Evolutionary conservation across 2,888 invertebrate species (phyloP), one percentile per base, ranked within the genome.

Genomic region (Tenthredo mesomela): DNA sequence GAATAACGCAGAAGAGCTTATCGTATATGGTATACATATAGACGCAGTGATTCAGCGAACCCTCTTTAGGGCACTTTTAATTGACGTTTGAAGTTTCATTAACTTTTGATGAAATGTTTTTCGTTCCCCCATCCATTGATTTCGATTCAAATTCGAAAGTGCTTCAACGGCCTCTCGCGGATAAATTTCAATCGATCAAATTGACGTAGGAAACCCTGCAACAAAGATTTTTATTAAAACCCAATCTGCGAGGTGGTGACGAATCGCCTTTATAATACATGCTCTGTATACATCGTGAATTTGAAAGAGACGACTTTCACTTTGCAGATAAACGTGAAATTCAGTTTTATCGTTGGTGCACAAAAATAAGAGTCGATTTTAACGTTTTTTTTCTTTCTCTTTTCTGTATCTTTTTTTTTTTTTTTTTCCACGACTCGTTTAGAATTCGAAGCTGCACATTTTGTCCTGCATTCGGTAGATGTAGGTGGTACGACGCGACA

Each of bases 161-260:
- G 25, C 77, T 80, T 61, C 61, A 80, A 61, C 58, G 61, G 80
- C 80, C n/a, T 80, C 80, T 61, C 40, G 50, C 61, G n/a, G 61
- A 88, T 88, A 87, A 84, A 71, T 87, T 86, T 88, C 75, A 85
- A 87, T 87, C 87, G 86, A 87, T 88, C 88, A 86, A 85, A 80
- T 73, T 61, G 78, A 65, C 77, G 61, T 58, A 2, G 71, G 85
- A 70, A 73, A 47, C 58, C 67, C 50, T 33, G 73, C 50, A 21
- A 77, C 82, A 29, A 50, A 54, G 54, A 82, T 40, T 82, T 67
- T 70, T 33, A 82, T 82, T 82, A 67, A 82, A 82, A 82, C 67
- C 1, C 82, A 67, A 47, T 67, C 50, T 33, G 43, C 82, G 82
- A 61, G 12, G 40, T 40, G 67, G 33, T 70, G 47, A 33, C 67